These are phyloP conservation scores for Platalea minor DNA, from an alignment of 2,797 vertebrate species.

Conservation along the genomic window DNA sequence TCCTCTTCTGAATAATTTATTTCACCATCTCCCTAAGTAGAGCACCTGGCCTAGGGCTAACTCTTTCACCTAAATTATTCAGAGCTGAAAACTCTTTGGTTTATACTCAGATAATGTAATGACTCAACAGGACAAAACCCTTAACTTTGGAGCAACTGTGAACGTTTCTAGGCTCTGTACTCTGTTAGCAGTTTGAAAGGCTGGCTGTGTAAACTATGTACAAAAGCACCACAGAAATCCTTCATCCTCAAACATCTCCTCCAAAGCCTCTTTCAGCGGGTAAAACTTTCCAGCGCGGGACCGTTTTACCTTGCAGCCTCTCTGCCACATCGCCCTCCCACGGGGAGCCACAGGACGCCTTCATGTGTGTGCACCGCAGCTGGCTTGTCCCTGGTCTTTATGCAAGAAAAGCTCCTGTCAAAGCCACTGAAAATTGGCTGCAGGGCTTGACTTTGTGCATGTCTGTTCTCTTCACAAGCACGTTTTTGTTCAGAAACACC, in stretches of 20 bases:
- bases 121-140: conserved; percentile 66
- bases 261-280: conserved; percentile 8
- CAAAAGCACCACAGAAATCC: conserved; percentile 25
- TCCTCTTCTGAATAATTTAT: conserved; percentile 85
- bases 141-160: conserved; percentile 50
- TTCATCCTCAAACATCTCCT: conserved; percentile 13
- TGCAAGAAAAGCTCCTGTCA: not conserved
- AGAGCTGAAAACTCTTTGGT: conserved; percentile 77
- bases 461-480: not conserved
- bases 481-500: conserved; percentile 19
- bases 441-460: not conserved
- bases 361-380: not conserved
- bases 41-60: conserved; percentile 84
- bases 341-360: not conserved
- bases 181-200: conserved; percentile 49
- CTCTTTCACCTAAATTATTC: conserved; percentile 84
- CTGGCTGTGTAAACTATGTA: conserved; percentile 28
- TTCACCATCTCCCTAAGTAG: conserved; percentile 83
- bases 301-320: not conserved
- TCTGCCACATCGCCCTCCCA: not conserved
- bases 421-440: not conserved
- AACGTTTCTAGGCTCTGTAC: conserved; percentile 38
- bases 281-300: not conserved
- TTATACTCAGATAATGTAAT: conserved; percentile 76
- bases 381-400: not conserved